These are phyloP conservation scores for Antechinus stuartii DNA, from an alignment of 2,113 vertebrate genomes.

Conservation along the genomic window DNA sequence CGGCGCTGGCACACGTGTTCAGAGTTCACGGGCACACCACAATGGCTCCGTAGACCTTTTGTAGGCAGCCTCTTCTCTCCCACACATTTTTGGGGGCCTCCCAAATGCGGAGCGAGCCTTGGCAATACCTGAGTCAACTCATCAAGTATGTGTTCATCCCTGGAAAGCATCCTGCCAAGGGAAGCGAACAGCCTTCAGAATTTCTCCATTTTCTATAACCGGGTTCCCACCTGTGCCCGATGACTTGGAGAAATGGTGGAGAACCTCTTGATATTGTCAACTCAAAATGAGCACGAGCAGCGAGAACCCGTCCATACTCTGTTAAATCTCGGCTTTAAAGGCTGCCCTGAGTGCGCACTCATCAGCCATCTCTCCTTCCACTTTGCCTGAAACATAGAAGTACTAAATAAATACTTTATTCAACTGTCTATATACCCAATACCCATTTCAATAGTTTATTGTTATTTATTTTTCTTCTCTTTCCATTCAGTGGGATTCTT, in stretches of 20 bases:
- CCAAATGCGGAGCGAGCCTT: neutral
- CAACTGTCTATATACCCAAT: neutral
- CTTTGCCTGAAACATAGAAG: neutral
- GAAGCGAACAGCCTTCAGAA: no score
- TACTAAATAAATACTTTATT: neutral
- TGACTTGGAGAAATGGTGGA: neutral
- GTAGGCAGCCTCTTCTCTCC: neutral
- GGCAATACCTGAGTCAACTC: neutral
- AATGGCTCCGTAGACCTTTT: neutral
- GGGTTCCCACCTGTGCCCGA: no score
- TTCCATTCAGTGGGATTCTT: neutral
- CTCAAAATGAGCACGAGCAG: neutral
- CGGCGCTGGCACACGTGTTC: neutral
- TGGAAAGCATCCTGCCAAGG: neutral
- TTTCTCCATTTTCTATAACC: no score
- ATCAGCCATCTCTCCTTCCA: no score
- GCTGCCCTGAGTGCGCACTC: neutral
- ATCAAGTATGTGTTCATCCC: neutral
- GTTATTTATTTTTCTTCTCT: neutral
- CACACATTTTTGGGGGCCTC: neutral
- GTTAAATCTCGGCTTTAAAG: neutral
- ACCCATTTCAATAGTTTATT: neutral
- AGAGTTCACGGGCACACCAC: no score
- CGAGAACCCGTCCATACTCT: no score
- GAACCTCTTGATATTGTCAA: no score